Percentiles rank a stretch among this genome's conserved stretches.
These are phyloP conservation scores for Morone saxatilis DNA, from an alignment of 2,113 vertebrate genomes.

Conservation along the genomic window DNA sequence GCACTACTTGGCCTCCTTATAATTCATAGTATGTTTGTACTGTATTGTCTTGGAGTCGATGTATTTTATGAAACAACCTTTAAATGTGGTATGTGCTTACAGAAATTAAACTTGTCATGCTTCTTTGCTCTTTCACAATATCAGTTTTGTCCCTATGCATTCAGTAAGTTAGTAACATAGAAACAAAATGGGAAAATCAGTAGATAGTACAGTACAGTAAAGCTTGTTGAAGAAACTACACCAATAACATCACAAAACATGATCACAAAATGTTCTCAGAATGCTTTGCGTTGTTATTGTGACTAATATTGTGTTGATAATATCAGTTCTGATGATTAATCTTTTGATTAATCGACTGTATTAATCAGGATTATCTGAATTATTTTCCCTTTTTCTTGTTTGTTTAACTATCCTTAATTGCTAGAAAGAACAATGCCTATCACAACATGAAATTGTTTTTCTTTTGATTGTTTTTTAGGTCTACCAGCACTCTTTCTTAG, in stretches of 20 bases:
- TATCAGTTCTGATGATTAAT: not conserved
- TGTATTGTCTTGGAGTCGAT: not conserved
- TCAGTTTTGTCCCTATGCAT: not conserved
- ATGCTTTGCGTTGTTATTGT: not conserved
- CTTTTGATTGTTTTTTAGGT: slow-evolving; percentile 64
- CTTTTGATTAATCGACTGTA: not conserved
- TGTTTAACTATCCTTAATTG: not conserved
- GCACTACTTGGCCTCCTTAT: not conserved
- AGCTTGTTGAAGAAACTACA: not conserved
- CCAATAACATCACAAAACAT: not conserved
- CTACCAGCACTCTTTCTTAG: slow-evolving; percentile 77
- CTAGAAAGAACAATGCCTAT: not conserved
- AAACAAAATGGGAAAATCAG: not conserved
- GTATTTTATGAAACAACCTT: not conserved
- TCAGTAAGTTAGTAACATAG: not conserved
- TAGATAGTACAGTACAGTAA: no score
- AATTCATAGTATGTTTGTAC: no score
- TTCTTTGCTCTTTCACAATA: not conserved
- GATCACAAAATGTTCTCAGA: not conserved
- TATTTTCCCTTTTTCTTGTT: not conserved
- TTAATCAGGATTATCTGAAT: not conserved
- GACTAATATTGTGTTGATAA: not conserved
- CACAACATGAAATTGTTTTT: not conserved
- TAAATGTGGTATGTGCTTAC: no score
- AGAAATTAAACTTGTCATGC: not conserved